Conservation (phyloP, 2,888 invertebrate genomes). For the Hemistola chrysoprasaria region DNA sequence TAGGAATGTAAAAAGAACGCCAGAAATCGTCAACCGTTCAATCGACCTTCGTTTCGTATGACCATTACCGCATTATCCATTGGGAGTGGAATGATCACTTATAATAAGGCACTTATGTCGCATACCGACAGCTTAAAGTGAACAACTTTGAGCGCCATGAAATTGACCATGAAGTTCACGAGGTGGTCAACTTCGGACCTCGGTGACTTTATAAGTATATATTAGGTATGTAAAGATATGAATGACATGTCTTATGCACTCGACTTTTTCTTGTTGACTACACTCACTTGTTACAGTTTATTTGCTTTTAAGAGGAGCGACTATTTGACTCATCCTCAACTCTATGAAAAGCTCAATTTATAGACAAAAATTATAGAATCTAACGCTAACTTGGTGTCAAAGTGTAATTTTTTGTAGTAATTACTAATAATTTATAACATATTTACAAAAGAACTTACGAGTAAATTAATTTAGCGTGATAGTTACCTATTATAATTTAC, state of each 20-base stretch:
- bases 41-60: constrained; percentile 24
- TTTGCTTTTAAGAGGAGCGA: constrained; percentile 20
- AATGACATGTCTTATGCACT: constrained; percentile 10
- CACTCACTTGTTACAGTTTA: constrained; percentile 22
- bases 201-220: constrained; percentile 18
- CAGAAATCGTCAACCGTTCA: constrained; percentile 22
- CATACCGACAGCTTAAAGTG: constrained; percentile 28
- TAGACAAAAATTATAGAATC: too few relatives aligned
- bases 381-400: too few relatives aligned
- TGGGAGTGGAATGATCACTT: constrained; percentile 16
- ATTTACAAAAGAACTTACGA: too few relatives aligned
- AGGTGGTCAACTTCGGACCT: constrained; percentile 50
- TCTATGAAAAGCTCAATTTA: too few relatives aligned
- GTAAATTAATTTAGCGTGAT: too few relatives aligned
- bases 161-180: constrained; percentile 59
- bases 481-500: too few relatives aligned
- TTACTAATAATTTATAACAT: too few relatives aligned
- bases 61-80: constrained; percentile 15
- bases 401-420: too few relatives aligned
- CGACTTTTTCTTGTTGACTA: constrained; percentile 28
- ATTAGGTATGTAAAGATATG: constrained; percentile 7
- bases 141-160: constrained; percentile 48
- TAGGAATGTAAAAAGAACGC: constrained; percentile 19
- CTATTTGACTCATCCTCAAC: too few relatives aligned
- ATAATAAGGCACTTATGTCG: constrained; percentile 25